A percentile compares a stretch with the other conserved stretches of the same genome.
Evolutionary conservation across 2,888 invertebrate genomes (phyloP).

Genomic region (Neocrepidodera transversa): DNA sequence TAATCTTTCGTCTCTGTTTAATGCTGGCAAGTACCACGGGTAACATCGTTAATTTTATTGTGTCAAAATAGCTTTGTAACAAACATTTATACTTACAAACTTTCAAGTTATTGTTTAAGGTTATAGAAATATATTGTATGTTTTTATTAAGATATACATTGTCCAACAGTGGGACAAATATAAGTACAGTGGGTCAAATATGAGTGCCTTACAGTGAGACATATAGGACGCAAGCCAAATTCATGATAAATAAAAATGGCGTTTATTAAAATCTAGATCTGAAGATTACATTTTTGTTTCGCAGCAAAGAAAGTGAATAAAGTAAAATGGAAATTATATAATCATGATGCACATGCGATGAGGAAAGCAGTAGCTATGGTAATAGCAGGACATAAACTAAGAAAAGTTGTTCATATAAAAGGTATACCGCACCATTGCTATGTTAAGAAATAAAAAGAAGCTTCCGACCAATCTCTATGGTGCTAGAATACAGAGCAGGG

Average conservation of each 20-base stretch:
- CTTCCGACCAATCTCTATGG: neutral
- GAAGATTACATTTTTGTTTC: neutral
- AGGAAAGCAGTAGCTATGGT: too few relatives aligned
- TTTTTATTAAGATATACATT: neutral
- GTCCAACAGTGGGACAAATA: neutral
- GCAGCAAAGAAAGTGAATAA: neutral
- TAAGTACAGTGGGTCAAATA: too few relatives aligned
- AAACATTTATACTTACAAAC: neutral
- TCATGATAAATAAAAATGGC: neutral
- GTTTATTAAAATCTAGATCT: too few relatives aligned
- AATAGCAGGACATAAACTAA: neutral
- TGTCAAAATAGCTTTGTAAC: neutral
- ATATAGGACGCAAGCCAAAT: neutral
- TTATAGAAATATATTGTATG: neutral
- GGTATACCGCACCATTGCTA: conserved; percentile 6
- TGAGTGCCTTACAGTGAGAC: neutral
- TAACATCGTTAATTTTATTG: neutral
- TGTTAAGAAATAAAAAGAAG: conserved; percentile 5
- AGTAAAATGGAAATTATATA: neutral
- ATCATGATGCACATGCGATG: neutral
- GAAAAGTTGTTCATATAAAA: neutral
- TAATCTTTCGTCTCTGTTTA: neutral
- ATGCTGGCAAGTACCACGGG: neutral
- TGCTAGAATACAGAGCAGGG: too few relatives aligned
- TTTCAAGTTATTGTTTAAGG: neutral